Evolutionary conservation across 2,797 vertebrate genomes (phyloP).

Genomic region (Gobio occitaniae): DNA sequence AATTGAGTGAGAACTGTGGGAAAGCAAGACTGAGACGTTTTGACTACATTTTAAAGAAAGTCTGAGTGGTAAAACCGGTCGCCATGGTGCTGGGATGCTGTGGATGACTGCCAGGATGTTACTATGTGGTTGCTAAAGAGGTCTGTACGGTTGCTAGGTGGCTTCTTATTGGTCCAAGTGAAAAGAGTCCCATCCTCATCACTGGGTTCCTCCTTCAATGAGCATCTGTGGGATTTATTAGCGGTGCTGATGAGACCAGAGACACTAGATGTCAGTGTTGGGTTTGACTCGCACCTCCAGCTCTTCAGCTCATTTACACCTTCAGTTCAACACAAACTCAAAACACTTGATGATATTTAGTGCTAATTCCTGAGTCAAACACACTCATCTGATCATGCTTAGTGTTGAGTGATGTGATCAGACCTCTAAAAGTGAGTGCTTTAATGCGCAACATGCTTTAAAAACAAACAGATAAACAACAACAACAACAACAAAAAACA

Average conservation of each 20-base stretch:
- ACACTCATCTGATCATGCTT: neutral
- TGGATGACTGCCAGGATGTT: slow-evolving; percentile 1
- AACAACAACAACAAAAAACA: neutral
- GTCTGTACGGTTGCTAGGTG: neutral
- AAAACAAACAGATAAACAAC: neutral
- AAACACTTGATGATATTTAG: neutral
- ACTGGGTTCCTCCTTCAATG: neutral
- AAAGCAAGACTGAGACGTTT: no score
- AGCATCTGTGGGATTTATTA: neutral
- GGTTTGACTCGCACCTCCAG: slow-evolving; percentile 23
- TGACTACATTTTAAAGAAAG: no score
- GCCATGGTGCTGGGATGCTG: neutral
- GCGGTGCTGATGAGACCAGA: neutral
- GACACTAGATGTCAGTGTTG: slow-evolving; percentile 58
- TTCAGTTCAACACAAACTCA: neutral
- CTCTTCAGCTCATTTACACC: slow-evolving; percentile 12
- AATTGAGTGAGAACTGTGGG: no score
- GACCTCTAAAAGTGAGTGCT: neutral
- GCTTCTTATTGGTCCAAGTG: neutral
- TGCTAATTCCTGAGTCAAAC: neutral
- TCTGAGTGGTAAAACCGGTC: neutral
- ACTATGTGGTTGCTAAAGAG: slow-evolving; percentile 13
- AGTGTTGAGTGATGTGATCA: neutral
- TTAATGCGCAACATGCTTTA: neutral
- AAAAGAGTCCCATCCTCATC: neutral